A percentile compares a stretch with the other conserved stretches of the same genome.
Conservation (phyloP, 2,797 vertebrate genomes). For the Acanthiza pusilla region DNA sequence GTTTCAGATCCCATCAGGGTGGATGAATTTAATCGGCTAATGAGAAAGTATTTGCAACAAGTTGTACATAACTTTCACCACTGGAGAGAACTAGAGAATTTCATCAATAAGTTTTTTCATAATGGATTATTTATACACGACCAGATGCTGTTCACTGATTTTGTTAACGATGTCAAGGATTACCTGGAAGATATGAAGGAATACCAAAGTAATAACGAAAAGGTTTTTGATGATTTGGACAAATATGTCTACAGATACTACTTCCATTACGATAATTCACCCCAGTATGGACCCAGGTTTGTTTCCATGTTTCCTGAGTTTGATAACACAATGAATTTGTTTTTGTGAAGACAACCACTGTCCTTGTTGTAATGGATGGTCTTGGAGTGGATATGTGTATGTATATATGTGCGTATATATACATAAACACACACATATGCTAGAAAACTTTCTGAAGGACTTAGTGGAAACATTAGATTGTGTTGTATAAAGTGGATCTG, state of each 20-base stretch:
- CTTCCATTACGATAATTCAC: slow-evolving; percentile 82
- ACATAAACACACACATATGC: fast-evolving
- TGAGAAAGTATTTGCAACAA: slow-evolving; percentile 87
- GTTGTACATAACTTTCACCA: slow-evolving; percentile 88
- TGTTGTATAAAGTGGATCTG: not conserved
- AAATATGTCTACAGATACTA: slow-evolving; percentile 89
- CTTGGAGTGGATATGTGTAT: not conserved
- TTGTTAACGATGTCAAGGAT: slow-evolving; percentile 88
- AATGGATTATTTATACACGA: slow-evolving; percentile 93
- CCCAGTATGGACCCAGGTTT: slow-evolving; percentile 85
- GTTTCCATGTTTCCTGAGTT: slow-evolving; percentile 64
- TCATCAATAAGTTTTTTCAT: slow-evolving; percentile 87
- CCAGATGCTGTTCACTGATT: slow-evolving; percentile 94
- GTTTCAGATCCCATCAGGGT: slow-evolving; percentile 84
- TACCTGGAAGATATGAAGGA: slow-evolving; percentile 88
- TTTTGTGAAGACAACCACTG: not conserved
- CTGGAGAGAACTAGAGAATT: slow-evolving; percentile 90
- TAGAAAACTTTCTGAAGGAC: not conserved
- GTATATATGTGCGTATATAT: not conserved
- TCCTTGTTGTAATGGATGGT: not conserved
- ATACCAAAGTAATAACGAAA: slow-evolving; percentile 77
- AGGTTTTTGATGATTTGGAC: slow-evolving; percentile 86
- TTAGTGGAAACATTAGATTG: not conserved
- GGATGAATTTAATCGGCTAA: slow-evolving; percentile 87
- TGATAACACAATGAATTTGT: slow-evolving; percentile 17